These are phyloP conservation scores for Oostethus manadensis DNA, from an alignment of 2,113 vertebrate species.

Conservation along the genomic window DNA sequence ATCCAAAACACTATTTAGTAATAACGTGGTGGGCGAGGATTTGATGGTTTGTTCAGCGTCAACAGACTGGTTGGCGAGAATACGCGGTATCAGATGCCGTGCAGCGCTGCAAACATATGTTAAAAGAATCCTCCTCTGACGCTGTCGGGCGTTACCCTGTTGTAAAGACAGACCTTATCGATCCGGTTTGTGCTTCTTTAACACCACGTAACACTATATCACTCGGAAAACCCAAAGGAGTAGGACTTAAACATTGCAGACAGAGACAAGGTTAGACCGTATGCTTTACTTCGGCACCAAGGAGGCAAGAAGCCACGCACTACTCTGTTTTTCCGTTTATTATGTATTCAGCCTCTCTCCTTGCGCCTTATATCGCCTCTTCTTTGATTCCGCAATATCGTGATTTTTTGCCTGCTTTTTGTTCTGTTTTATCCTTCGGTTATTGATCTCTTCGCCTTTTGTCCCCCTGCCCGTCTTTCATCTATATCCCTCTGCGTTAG, in stretches of 20 bases:
- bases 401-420: background rate
- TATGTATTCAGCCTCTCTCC: conserved; percentile 1
- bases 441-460: conserved; percentile 32
- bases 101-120: no score
- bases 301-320: conserved; percentile 2
- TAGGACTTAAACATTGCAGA: conserved; percentile 64
- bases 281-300: conserved; percentile 21
- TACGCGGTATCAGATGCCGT: no score
- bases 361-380: conserved; percentile 15
- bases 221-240: conserved; percentile 24
- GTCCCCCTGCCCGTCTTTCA: conserved; percentile 28
- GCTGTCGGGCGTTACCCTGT: no score
- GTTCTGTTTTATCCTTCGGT: conserved; percentile 13
- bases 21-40: no score
- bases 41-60: no score
- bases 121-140: no score
- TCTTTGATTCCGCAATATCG: conserved; percentile 25
- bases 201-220: background rate
- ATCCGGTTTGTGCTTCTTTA: conserved; percentile 9
- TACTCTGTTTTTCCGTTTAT: conserved; percentile 1
- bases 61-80: no score
- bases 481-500: conserved; percentile 4
- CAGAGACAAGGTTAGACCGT: conserved; percentile 26
- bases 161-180: conserved; percentile 9
- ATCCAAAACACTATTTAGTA: no score